Evolutionary conservation across 2,888 invertebrate genomes (phyloP).

Genomic region (Hirtodrosophila duncani): DNA sequence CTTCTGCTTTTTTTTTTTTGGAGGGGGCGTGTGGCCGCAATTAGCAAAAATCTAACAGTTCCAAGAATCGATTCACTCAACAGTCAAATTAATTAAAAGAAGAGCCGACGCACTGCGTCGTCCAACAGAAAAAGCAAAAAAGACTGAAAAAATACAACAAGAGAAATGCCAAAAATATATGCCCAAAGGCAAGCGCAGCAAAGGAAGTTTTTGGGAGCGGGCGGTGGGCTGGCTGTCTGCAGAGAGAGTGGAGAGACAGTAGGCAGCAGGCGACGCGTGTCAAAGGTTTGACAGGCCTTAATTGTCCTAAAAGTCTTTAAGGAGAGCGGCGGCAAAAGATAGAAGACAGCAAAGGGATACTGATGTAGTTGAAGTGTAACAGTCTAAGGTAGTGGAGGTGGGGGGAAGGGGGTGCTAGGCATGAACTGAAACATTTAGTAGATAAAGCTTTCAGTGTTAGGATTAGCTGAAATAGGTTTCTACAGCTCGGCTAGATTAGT

Average conservation of each 20-base stretch:
- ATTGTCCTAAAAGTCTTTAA: conserved; percentile 50
- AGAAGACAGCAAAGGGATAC: neutral
- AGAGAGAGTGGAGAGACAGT: conserved; percentile 8
- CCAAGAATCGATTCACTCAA: conserved; percentile 69
- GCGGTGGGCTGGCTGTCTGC: conserved; percentile 4
- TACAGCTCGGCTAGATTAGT: too few relatives aligned
- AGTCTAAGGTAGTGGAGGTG: conserved; percentile 3
- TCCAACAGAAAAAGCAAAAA: conserved; percentile 13
- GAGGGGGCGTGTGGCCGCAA: conserved; percentile 55
- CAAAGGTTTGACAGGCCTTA: conserved; percentile 73
- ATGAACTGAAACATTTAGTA: neutral
- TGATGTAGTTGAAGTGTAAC: neutral
- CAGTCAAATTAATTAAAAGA: conserved; percentile 55
- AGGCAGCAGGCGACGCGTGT: conserved; percentile 51
- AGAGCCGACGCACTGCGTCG: conserved; percentile 21
- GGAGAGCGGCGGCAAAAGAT: conserved; percentile 1
- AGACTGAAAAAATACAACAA: conserved; percentile 21
- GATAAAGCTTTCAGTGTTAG: too few relatives aligned
- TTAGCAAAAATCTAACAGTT: conserved; percentile 74
- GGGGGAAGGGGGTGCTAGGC: too few relatives aligned
- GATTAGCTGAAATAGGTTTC: conserved; percentile 7
- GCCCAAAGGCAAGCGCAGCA: too few relatives aligned
- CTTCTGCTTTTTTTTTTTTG: conserved; percentile 19
- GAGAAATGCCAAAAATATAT: conserved; percentile 40
- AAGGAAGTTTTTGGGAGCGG: conserved; percentile 50